Percentiles rank a stretch among this genome's conserved stretches.
Conservation (phyloP, 2,888 invertebrate species). For the Nomada lathburiana region DNA sequence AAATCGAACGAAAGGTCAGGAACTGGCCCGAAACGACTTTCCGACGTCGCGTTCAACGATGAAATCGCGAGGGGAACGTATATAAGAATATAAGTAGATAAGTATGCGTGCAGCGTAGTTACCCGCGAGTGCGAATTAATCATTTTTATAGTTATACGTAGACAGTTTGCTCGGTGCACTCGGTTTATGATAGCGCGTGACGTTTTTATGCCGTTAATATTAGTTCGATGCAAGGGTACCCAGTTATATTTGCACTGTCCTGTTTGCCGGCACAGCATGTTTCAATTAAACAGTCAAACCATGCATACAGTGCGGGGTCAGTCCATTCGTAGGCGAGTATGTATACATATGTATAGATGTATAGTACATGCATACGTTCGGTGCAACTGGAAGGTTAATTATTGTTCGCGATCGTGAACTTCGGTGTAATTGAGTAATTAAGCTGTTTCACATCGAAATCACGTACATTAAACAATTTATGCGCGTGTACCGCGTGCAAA, state of each 20-base stretch:
- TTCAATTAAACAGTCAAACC: not conserved
- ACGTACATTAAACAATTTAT: not conserved
- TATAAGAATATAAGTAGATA: not conserved
- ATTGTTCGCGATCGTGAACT: not conserved
- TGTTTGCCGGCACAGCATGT: not conserved
- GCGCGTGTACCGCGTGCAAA: no score
- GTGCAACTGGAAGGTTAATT: constrained; percentile 4
- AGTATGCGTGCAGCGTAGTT: not conserved
- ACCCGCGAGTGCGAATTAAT: not conserved
- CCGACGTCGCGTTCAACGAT: constrained; percentile 40
- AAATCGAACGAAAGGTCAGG: constrained; percentile 56
- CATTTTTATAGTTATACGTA: not conserved
- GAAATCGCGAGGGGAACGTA: constrained; percentile 10
- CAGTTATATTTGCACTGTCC: not conserved
- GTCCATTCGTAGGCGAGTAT: not conserved
- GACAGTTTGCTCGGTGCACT: not conserved
- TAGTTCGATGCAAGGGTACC: not conserved
- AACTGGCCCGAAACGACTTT: constrained; percentile 59
- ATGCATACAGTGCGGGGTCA: not conserved
- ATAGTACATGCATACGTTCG: not conserved
- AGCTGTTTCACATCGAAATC: not conserved
- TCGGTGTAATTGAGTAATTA: constrained; percentile 11
- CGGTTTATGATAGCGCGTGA: not conserved
- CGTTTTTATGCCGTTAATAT: not conserved
- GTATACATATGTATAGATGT: no score